Percentiles rank a stretch among this genome's conserved stretches.
Evolutionary conservation across 2,113 vertebrate species (phyloP).

Genomic region (Andinoacara biseriatus): DNA sequence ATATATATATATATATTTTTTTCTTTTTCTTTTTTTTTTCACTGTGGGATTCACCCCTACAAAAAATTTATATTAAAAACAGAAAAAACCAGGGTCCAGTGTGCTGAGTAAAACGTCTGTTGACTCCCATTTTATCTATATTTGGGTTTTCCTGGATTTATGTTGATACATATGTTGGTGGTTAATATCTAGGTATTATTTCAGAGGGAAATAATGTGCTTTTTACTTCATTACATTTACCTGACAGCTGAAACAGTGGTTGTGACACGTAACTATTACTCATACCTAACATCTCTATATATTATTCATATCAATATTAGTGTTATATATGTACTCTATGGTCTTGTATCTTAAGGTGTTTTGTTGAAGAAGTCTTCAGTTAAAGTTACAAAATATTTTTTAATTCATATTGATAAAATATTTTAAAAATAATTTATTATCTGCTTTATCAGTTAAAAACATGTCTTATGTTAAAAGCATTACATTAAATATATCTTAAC

Average conservation of each 20-base stretch:
- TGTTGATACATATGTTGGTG: neutral
- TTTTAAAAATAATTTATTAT: no score
- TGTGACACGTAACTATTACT: neutral
- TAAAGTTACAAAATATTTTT: no score
- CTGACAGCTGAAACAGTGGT: neutral
- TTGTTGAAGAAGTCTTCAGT: no score
- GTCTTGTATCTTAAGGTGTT: no score
- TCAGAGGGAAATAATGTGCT: neutral
- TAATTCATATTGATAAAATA: no score
- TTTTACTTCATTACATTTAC: neutral
- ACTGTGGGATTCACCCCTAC: neutral
- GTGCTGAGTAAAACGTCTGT: neutral
- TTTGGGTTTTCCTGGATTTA: neutral
- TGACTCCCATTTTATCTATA: neutral
- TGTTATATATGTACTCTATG: no score
- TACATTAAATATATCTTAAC: no score
- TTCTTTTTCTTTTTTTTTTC: no score
- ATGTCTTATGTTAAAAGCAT: no score
- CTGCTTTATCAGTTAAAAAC: no score
- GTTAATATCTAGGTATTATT: neutral
- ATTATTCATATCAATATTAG: neutral
- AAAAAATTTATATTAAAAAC: neutral
- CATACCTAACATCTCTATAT: neutral
- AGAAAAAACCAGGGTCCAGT: neutral
- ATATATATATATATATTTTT: neutral